Evolutionary conservation across 2,113 vertebrate genomes (phyloP), one percentile per base, ranked within the genome.

Genomic region (Seriola aureovittata): DNA sequence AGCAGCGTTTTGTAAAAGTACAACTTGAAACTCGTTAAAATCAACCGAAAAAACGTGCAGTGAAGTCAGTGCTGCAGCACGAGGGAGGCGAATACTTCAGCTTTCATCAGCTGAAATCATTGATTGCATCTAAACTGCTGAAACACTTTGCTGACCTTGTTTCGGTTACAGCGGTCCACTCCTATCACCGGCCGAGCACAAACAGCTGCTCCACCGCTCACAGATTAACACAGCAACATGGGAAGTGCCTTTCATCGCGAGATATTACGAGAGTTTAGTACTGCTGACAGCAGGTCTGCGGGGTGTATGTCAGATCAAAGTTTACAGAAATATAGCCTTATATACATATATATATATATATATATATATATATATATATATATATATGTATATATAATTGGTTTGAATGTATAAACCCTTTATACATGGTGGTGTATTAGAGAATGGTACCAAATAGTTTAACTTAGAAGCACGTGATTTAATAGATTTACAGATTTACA

Each of bases 131-230:
- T 14, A 44, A 59, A 50, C 4, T 23, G 23, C 6, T 6, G 5
- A 34, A 46, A 46, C 52, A 65, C 42, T 19, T 9, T 60, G 21
- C 89, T 89, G 60, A 90, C 89, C 88, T 88, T 71, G 3, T 66
- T 75, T 55, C 5, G 32, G 19, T 10, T 64, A 2, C 0, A 0
- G 0, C 4, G 1, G 1, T 48, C 5, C 38, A 23, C 29, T 8
- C 36, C 57, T 23, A 12, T 5, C 36, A 5, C 32, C 59, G 14
- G 21, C 25, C 34, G 67, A 38, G n/a, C 19, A 23, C 62, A 3
- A 0, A 8, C 11, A 21, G 46, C 7, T n/a, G 4, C 10, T 23
- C n/a, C 65, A 5, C 54, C 3, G n/a, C 4, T 12, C 1, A 5
- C 23, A 4, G 57, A 40, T 77, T 21, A 84, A 19, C 36, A 10